Evolutionary conservation across 2,888 invertebrate species (phyloP).

Genomic region (Caenorhabditis afra): DNA sequence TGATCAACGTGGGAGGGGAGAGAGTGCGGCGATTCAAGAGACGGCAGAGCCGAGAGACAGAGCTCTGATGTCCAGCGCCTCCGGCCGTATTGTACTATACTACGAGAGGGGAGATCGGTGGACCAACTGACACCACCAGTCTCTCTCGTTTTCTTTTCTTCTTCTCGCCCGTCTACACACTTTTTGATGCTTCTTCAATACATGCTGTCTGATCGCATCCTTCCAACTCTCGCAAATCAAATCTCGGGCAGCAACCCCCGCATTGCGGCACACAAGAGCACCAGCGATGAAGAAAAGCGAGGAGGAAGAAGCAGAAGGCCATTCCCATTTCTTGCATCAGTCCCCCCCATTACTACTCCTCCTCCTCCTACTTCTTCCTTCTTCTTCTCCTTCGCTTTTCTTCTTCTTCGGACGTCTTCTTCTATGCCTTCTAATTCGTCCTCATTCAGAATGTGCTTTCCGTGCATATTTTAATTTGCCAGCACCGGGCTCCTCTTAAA

Average conservation of each 20-base stretch:
- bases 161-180: slow-evolving; percentile 20
- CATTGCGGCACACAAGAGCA: slow-evolving; percentile 13
- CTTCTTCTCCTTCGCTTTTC: slow-evolving; percentile 7
- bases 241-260: slow-evolving; percentile 46
- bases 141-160: slow-evolving; percentile 14
- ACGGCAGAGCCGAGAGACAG: slow-evolving; percentile 16
- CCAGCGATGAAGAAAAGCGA: too few relatives aligned
- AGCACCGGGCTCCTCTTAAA: neutral
- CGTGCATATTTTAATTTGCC: slow-evolving; percentile 45
- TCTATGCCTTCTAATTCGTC: slow-evolving; percentile 38
- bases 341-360: slow-evolving; percentile 7
- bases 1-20: slow-evolving; percentile 30
- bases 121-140: slow-evolving; percentile 53
- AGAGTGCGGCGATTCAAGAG: slow-evolving; percentile 24
- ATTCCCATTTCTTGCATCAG: slow-evolving; percentile 32
- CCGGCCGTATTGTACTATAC: slow-evolving; percentile 43
- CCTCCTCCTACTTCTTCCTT: slow-evolving; percentile 11
- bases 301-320: slow-evolving; percentile 5
- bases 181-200: slow-evolving; percentile 49
- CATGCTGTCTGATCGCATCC: slow-evolving; percentile 41
- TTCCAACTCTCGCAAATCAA: slow-evolving; percentile 45
- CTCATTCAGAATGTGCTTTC: slow-evolving; percentile 34
- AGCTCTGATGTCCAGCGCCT: slow-evolving; percentile 48
- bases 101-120: slow-evolving; percentile 9
- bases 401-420: slow-evolving; percentile 7